A percentile compares a stretch with the other conserved stretches of the same genome.
phyloP scores from a whole-genome alignment of 2,888 invertebrate species.

The Cylindroiulus punctatus region DNA sequence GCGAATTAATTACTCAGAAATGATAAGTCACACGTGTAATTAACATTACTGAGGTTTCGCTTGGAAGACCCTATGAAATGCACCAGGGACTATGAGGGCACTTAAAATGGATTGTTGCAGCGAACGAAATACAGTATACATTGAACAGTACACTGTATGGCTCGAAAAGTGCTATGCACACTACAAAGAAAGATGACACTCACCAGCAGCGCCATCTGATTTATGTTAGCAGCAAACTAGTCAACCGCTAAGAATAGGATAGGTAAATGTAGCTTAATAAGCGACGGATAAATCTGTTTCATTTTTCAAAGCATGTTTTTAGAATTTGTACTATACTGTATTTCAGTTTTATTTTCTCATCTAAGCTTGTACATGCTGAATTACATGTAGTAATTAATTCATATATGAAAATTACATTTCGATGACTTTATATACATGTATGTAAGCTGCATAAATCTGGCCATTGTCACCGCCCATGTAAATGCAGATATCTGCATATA shows the following conservation, averaged over 20 bases:
- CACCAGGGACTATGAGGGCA: not conserved
- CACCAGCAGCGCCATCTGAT: no score
- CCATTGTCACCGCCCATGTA: no score
- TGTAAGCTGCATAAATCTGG: no score
- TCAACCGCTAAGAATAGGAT: no score
- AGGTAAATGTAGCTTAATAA: not conserved
- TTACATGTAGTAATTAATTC: not conserved
- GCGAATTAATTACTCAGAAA: not conserved
- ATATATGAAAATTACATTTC: no score
- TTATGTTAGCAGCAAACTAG: no score
- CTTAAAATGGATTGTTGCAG: not conserved
- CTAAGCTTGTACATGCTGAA: not conserved
- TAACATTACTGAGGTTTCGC: not conserved
- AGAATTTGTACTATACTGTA: not conserved
- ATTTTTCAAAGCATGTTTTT: not conserved
- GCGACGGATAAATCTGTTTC: not conserved
- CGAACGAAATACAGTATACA: not conserved
- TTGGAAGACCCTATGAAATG: not conserved
- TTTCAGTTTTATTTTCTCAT: not conserved
- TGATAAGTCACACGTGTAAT: slow-evolving; percentile 10
- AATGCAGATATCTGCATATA: no score
- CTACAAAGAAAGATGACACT: not conserved
- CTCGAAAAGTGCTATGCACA: not conserved
- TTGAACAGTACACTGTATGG: no score
- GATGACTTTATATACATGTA: no score